Evolutionary conservation across 2,888 invertebrate species (phyloP).

Genomic region (Cactoblastis cactorum): DNA sequence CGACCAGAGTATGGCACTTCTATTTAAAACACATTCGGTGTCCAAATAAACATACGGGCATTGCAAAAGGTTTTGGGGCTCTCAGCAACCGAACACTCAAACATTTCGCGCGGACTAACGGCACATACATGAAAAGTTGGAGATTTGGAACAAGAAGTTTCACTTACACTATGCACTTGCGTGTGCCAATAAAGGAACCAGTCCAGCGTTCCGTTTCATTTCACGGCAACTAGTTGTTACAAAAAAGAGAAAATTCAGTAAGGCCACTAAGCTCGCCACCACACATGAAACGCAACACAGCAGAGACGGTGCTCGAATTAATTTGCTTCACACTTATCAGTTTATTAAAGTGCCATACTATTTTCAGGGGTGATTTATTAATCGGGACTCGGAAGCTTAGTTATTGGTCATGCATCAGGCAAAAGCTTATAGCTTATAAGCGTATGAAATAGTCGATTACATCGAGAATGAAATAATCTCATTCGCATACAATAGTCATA

Average conservation of each 20-base stretch:
- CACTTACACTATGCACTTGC: slow-evolving; percentile 77
- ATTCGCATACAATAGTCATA: slow-evolving; percentile 17
- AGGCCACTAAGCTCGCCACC: slow-evolving; percentile 72
- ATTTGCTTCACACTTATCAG: slow-evolving; percentile 49
- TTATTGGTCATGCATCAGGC: slow-evolving; percentile 62
- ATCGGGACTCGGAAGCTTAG: slow-evolving; percentile 58
- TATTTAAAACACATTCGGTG: slow-evolving; percentile 58
- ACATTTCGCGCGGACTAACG: slow-evolving; percentile 70
- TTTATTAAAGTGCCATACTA: slow-evolving; percentile 77
- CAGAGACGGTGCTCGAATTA: slow-evolving; percentile 60
- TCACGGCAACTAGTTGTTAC: slow-evolving; percentile 60
- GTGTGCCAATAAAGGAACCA: slow-evolving; percentile 76
- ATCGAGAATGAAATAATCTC: slow-evolving; percentile 14
- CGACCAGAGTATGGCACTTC: slow-evolving; percentile 80
- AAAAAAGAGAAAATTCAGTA: slow-evolving; percentile 75
- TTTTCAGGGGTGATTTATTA: slow-evolving; percentile 54
- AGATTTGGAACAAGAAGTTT: slow-evolving; percentile 81
- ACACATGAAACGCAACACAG: slow-evolving; percentile 73
- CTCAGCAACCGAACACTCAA: slow-evolving; percentile 75
- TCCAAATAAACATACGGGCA: slow-evolving; percentile 55
- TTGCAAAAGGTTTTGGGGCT: slow-evolving; percentile 63
- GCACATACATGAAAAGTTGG: slow-evolving; percentile 75
- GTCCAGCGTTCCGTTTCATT: slow-evolving; percentile 67
- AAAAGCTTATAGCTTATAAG: slow-evolving; percentile 47
- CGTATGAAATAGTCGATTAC: slow-evolving; percentile 21